Evolutionary conservation across 2,797 vertebrate genomes (phyloP).

Genomic region (Epinephelus awoara): DNA sequence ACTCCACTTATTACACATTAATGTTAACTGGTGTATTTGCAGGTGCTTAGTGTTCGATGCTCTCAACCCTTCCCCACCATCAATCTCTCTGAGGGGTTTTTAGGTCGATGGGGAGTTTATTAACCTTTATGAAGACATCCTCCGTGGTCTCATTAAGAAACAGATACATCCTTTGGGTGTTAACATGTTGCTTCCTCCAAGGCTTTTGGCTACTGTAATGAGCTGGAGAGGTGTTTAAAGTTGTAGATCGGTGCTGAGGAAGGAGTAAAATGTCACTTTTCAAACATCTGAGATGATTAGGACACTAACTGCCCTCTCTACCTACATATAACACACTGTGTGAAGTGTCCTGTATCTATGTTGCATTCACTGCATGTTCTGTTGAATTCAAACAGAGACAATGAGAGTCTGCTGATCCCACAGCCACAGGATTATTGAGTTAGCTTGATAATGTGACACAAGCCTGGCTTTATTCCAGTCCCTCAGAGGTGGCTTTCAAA

Average conservation of each 20-base stretch:
- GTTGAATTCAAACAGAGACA: background rate
- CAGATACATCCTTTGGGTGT: slow-evolving; percentile 8
- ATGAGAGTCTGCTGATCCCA: background rate
- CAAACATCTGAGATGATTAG: background rate
- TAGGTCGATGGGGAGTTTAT: slow-evolving; percentile 16
- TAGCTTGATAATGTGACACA: slow-evolving; percentile 9
- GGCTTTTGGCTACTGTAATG: background rate
- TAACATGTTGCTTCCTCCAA: background rate
- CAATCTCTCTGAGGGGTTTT: background rate
- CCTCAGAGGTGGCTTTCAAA: background rate
- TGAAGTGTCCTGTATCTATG: background rate
- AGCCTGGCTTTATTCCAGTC: background rate
- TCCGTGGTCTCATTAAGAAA: slow-evolving; percentile 52
- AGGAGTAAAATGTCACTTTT: background rate
- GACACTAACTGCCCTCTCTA: background rate
- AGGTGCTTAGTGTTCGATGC: background rate
- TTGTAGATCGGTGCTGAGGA: background rate
- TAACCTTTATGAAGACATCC: slow-evolving; percentile 19
- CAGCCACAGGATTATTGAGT: background rate
- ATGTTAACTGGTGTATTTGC: background rate
- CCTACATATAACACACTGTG: background rate
- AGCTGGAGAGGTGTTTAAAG: background rate
- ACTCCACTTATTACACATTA: background rate
- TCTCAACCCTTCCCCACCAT: background rate
- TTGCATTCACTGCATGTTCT: background rate